Evolutionary conservation across 2,113 vertebrate genomes (phyloP).

Genomic region (Seriola quinqueradiata): DNA sequence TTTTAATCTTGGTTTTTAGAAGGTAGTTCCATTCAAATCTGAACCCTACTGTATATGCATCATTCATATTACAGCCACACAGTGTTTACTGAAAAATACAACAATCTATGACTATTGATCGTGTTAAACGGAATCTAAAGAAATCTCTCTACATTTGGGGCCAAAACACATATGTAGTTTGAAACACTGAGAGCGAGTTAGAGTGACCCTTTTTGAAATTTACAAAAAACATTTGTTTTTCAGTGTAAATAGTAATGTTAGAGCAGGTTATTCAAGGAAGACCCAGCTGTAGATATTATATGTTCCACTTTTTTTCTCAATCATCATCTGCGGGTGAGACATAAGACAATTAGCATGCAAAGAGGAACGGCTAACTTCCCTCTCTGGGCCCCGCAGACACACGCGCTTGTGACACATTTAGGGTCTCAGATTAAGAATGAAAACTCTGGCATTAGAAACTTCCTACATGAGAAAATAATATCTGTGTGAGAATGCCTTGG

Average conservation of each 20-base stretch:
- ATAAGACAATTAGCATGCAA: not conserved
- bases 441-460: constrained; percentile 55
- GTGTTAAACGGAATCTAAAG: not conserved
- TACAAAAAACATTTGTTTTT: too few species aligned
- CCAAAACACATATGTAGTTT: not conserved
- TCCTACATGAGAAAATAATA: constrained; percentile 71
- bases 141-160: not conserved
- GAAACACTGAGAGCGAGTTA: not conserved
- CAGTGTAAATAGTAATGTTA: too few species aligned
- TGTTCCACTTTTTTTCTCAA: not conserved
- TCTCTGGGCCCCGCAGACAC: not conserved
- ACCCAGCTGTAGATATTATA: not conserved
- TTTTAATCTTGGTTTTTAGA: not conserved
- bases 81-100: not conserved
- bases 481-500: constrained; percentile 72
- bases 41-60: not conserved
- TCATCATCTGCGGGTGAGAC: not conserved
- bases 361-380: not conserved
- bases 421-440: constrained; percentile 33
- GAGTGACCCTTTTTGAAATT: too few species aligned
- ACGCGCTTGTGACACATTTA: constrained; percentile 35
- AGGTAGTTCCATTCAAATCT: not conserved
- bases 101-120: not conserved
- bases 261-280: too few species aligned
- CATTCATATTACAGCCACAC: not conserved